A percentile compares a stretch with the other conserved stretches of the same genome.
Evolutionary conservation across 2,888 invertebrate genomes (phyloP).

Genomic region (Zaprionus bogoriensis): DNA sequence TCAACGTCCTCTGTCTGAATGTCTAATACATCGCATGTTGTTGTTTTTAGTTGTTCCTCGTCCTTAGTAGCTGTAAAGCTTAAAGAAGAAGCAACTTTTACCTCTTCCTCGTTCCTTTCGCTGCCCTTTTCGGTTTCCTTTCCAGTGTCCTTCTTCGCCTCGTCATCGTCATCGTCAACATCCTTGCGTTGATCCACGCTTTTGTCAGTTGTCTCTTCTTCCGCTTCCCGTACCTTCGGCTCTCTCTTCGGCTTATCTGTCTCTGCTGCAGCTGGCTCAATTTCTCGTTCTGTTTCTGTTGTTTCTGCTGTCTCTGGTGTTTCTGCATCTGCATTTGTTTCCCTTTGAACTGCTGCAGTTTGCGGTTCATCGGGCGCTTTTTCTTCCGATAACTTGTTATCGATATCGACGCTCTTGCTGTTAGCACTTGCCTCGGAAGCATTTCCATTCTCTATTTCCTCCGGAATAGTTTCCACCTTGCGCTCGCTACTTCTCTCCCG

Average conservation of each 20-base stretch:
- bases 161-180: conserved; percentile 13
- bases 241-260: no score
- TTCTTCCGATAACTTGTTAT: conserved; percentile 35
- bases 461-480: conserved; percentile 84
- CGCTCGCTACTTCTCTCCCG: conserved; percentile 77
- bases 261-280: no score
- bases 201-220: conserved; percentile 12
- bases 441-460: conserved; percentile 84
- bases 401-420: conserved; percentile 31
- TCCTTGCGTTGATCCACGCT: conserved; percentile 17
- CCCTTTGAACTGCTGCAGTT: conserved; percentile 1
- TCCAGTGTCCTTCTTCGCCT: conserved; percentile 6
- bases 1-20: conserved; percentile 63
- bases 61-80: conserved; percentile 65
- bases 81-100: conserved; percentile 70
- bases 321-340: conserved; percentile 2
- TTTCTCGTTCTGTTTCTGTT: no score
- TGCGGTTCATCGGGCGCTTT: conserved; percentile 16
- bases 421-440: conserved; percentile 54
- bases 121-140: conserved; percentile 9
- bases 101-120: conserved; percentile 45
- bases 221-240: conserved; percentile 18
- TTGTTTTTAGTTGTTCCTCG: conserved; percentile 70
- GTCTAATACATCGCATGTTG: conserved; percentile 73
- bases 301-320: no score